Evolutionary conservation across 2,113 vertebrate genomes (phyloP).

Genomic region (Pterocles orientalis): DNA sequence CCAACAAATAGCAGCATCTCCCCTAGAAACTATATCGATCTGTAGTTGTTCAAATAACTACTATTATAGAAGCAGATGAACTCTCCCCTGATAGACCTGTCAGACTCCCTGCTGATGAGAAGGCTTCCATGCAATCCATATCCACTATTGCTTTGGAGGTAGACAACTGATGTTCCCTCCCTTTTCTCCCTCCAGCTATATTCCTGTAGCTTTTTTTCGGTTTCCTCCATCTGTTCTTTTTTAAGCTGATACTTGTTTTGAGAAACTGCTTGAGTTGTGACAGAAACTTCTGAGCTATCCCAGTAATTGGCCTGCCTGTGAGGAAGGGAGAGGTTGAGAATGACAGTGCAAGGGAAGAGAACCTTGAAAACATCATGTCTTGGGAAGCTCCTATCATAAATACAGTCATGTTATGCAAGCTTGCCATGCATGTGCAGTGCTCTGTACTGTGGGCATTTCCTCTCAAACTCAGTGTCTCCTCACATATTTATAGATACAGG

Average conservation of each 20-base stretch:
- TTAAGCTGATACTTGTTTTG: constrained; percentile 50
- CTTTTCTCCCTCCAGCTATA: constrained; percentile 19
- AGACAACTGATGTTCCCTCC: neutral
- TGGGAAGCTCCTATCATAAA: neutral
- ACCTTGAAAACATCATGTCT: neutral
- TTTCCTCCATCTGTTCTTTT: constrained; percentile 16
- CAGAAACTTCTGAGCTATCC: constrained; percentile 42
- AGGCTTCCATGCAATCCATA: constrained; percentile 47
- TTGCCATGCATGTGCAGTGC: neutral
- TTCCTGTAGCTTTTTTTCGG: neutral
- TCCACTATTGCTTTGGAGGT: constrained; percentile 52
- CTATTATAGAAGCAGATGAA: constrained; percentile 64
- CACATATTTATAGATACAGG: neutral
- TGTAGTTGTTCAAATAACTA: constrained; percentile 62
- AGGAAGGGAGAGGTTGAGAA: constrained; percentile 13
- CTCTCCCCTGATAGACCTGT: constrained; percentile 63
- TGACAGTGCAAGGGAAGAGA: constrained; percentile 23
- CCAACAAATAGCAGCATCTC: constrained; percentile 61
- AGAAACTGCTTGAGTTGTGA: constrained; percentile 40
- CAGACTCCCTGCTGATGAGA: constrained; percentile 60
- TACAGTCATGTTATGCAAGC: accelerated
- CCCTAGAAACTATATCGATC: constrained; percentile 60
- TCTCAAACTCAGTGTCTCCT: neutral
- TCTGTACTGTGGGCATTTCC: neutral
- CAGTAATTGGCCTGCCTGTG: constrained; percentile 34